Conservation (phyloP, 2,797 vertebrate species). For the Parauchenoglanis punctatus region DNA sequence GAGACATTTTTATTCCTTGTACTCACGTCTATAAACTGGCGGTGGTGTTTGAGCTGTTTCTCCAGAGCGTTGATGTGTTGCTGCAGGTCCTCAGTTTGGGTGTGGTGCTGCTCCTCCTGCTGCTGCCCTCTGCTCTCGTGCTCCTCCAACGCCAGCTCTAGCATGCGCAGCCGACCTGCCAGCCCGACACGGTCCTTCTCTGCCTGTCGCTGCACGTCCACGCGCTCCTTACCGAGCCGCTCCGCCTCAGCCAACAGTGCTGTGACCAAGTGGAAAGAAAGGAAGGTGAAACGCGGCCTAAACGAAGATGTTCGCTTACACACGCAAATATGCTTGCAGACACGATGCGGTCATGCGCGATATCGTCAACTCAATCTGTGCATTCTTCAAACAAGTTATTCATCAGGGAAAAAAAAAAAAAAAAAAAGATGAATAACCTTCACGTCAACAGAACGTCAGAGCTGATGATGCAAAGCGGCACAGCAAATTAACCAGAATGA, state of each 20-base stretch:
- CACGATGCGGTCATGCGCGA: conserved; percentile 49
- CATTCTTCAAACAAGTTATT: conserved; percentile 6
- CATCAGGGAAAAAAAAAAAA: neutral
- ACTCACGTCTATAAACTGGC: conserved; percentile 94
- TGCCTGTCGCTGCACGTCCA: conserved; percentile 87
- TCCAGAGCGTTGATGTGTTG: conserved; percentile 89
- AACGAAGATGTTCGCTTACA: neutral
- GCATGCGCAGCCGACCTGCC: conserved; percentile 77
- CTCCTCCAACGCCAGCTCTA: conserved; percentile 91
- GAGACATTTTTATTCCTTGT: neutral
- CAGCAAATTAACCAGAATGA: conserved; percentile 35
- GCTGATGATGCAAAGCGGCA: neutral
- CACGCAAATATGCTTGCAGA: neutral
- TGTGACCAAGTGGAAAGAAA: conserved; percentile 55
- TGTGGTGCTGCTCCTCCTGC: conserved; percentile 74
- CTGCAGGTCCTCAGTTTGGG: conserved; percentile 80
- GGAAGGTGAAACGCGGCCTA: neutral
- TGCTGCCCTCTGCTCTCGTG: conserved; percentile 80
- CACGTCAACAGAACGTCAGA: neutral
- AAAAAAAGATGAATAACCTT: neutral
- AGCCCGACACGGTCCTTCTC: conserved; percentile 86
- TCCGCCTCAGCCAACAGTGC: conserved; percentile 86
- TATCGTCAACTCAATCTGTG: conserved; percentile 4
- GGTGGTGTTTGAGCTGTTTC: conserved; percentile 89
- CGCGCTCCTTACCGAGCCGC: conserved; percentile 79